Evolutionary conservation across 2,113 vertebrate species (phyloP), one percentile per base, ranked within the genome.

Genomic region (Panthera uncia): DNA sequence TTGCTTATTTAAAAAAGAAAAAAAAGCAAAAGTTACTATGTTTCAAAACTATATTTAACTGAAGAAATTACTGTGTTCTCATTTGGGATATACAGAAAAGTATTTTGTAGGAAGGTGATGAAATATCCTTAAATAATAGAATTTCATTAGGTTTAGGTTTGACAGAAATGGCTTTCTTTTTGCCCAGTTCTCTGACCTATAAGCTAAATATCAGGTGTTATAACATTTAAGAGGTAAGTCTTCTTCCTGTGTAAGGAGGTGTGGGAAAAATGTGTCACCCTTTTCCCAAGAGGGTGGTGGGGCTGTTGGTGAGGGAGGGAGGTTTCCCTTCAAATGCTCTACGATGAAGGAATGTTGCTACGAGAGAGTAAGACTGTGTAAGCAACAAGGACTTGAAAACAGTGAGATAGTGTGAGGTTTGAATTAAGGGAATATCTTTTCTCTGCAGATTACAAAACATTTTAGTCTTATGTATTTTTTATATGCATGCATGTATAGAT

Each of bases 141-240:
- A 96, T 95, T 93, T 95, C 65, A 73, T 89, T 96, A 92, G 10
- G 41, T 71, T 55, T 81, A 80, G 23, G 12, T 81, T 69, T 97
- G 69, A 96, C n/a, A 88, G 55, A 90, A 84, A 88, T 78, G 57
- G 11, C 71, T 92, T 97, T 90, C 31, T 7, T 88, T 85, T 92
- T 89, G 57, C 48, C 25, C 10, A 93, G 66, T 52, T 95, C 36
- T 95, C 33, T 82, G 68, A 97, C 52, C 36, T 25, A 61, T 41
- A 84, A 87, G 41, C 66, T 95, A 96, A 97, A 92, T 94, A 90
- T 97, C 68, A 84, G 55, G 52, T 93, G 74, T 38, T 87, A 86
- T 3, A 95, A 95, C 82, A 89, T 80, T 79, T 89, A 96, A 97
- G 81, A 86, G 31, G 52, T 95, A 95, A 87, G 45, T 81, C 38